phyloP scores from a whole-genome alignment of 1,140 invertebrate genomes.

The Pollicipes pollicipes region DNA sequence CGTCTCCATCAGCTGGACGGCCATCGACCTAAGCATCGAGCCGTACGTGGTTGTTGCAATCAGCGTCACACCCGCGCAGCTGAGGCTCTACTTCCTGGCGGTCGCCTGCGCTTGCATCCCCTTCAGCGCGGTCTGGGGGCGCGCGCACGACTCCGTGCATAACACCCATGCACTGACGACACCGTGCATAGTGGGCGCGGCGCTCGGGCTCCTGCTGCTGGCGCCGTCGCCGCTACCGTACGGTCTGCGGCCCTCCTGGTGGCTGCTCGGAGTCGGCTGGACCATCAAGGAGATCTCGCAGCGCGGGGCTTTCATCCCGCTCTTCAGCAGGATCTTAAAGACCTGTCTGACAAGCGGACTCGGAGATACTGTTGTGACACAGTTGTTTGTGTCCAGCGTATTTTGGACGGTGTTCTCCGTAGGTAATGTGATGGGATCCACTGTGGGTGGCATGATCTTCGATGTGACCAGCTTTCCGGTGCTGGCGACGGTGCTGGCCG shows the following conservation, averaged over 20 bases:
- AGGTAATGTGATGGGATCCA: neutral
- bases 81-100: neutral
- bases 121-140: neutral
- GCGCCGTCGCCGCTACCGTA: neutral
- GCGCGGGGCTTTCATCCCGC: neutral
- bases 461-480: neutral
- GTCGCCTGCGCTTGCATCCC: neutral
- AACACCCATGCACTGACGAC: neutral
- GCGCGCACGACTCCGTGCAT: neutral
- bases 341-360: neutral
- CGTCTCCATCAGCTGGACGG: neutral
- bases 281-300: neutral
- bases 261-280: neutral
- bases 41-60: neutral
- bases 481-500: neutral
- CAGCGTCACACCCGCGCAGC: neutral
- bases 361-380: neutral
- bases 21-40: neutral
- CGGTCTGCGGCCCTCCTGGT: neutral
- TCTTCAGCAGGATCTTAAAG: neutral
- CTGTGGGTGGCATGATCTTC: neutral
- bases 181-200: neutral
- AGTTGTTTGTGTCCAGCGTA: neutral
- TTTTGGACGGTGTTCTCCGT: neutral
- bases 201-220: neutral